Conservation (phyloP, 2,113 vertebrate species). For the Athene noctua region DNA sequence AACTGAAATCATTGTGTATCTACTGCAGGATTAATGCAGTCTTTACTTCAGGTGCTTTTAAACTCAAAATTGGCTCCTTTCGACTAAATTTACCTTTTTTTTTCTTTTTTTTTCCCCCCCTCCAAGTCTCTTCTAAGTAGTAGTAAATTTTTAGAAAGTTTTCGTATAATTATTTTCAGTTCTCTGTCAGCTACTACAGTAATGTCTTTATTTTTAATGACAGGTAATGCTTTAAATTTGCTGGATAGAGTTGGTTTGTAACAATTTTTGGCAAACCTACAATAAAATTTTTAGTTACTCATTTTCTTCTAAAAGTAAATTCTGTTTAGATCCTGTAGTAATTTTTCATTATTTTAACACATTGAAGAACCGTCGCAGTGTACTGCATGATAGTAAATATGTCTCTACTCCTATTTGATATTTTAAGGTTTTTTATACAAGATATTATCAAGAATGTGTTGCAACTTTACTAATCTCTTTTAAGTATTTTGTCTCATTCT, state of each 20-base stretch:
- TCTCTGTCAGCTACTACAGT: not conserved
- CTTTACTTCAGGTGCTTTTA: not conserved
- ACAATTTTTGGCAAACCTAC: not conserved
- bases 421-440: not conserved
- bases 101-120: too few relatives aligned
- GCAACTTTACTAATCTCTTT: not conserved
- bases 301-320: not conserved
- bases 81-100: not conserved
- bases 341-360: not conserved
- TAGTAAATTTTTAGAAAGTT: not conserved
- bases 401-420: not conserved
- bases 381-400: not conserved
- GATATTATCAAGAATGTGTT: not conserved
- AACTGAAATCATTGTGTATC: not conserved
- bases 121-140: not conserved
- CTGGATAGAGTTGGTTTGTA: not conserved
- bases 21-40: not conserved
- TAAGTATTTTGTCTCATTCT: not conserved
- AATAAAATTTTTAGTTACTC: not conserved
- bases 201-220: not conserved
- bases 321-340: not conserved
- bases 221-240: not conserved
- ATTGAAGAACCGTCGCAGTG: not conserved
- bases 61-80: not conserved
- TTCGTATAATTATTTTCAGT: not conserved